A percentile compares a stretch with the other conserved stretches of the same genome.
Conservation (phyloP, 2,113 vertebrate genomes). For the Leucoraja erinaceus region DNA sequence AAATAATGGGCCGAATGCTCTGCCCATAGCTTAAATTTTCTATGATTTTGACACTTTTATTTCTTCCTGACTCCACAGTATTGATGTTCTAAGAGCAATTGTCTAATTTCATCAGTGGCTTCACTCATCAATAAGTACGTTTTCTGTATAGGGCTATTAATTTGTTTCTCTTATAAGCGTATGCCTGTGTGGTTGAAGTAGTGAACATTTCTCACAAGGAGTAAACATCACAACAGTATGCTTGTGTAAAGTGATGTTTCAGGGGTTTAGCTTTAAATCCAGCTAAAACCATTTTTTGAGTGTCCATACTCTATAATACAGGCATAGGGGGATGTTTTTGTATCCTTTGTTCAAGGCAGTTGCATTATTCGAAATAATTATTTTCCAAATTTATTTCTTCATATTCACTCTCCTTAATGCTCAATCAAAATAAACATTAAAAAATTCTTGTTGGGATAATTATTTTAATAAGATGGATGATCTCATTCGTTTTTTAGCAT, state of each 20-base stretch:
- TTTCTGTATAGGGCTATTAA: not conserved
- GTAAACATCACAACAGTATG: not conserved
- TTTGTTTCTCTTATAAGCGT: not conserved
- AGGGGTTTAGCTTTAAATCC: not conserved
- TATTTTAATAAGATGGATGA: not conserved
- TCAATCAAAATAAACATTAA: no score
- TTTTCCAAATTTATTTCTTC: not conserved
- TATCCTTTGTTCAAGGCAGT: not conserved
- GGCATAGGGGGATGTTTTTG: not conserved
- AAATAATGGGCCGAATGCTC: no score
- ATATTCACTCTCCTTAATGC: not conserved
- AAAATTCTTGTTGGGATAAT: not conserved
- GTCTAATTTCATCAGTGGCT: no score
- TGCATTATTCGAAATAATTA: not conserved
- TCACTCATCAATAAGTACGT: no score
- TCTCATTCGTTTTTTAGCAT: not conserved
- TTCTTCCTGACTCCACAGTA: no score
- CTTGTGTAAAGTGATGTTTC: not conserved
- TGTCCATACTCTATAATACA: not conserved
- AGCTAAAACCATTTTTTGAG: not conserved
- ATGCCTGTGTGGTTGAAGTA: not conserved
- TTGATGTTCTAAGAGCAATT: no score
- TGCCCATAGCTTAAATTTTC: no score
- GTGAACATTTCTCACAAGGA: not conserved
- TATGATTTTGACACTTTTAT: no score